Base-by-base conservation (phyloP, 2,888 invertebrate species). In the Blomia tropicalis region DNA sequence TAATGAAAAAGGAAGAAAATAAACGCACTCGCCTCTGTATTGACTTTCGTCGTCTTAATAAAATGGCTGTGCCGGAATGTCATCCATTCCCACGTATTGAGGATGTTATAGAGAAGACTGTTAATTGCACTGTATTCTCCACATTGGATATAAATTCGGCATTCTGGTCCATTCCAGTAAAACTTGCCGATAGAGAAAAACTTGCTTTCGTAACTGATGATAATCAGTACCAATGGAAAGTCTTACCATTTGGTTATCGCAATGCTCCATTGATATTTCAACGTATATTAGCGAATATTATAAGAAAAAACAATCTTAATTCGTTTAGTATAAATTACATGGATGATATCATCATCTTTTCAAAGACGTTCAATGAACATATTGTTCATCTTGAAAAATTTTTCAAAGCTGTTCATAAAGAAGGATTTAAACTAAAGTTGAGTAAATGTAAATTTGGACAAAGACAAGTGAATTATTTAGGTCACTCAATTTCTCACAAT, bases 301-400 rank as follows among this genome's bases (percentile, higher is more conserved):
- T 47, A 11, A 47, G 11, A 22, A 47, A 47, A 25, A 11, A 47
- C 22, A 56, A 67, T 7, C 64, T 66, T n/a, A 68, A 65, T 64
- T 51, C 60, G 3, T 63, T 60, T 7, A 64, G 66, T 19, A 43
- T 69, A 3, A 64, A 68, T 11, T 70, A 69, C 56, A 32, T 69
- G 1, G 68, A 70, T 32, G 68, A 70, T 47, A 64, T 68, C 0
- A 60, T 70, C 7, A 63, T 69, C 1, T 67, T 62, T 32, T 62
- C 65, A 4, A 43, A 60, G 17, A 64, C 60, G 2, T 67, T 68
- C 54, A 65, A 67, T n/a, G 63, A 66, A 32, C 66, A 67, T 51
- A 7, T 67, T 7, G 25, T 36, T 1, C 47, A 63, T 30, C 23
- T 69, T 7, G 41, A 22, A 31, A 1, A 44, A 22, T 63, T 69